phyloP scores from a whole-genome alignment of 2,888 invertebrate genomes.

The Megamerina dolium region DNA sequence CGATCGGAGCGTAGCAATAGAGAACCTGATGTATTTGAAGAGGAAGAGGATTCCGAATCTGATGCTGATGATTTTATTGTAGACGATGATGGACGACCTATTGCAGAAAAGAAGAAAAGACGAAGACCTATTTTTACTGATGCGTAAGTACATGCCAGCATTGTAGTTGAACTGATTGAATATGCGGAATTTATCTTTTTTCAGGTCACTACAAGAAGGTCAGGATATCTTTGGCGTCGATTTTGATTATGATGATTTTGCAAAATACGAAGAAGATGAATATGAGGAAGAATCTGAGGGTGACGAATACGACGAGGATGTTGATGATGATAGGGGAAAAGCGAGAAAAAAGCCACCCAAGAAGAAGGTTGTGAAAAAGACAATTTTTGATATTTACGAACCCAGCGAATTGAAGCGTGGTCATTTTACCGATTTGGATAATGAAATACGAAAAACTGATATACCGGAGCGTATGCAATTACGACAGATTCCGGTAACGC shows the following conservation, averaged over 20 bases:
- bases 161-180: background rate
- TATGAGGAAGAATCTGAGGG: constrained; percentile 71
- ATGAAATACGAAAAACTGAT: constrained; percentile 81
- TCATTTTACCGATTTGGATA: constrained; percentile 90
- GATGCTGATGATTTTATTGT: constrained; percentile 97
- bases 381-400: constrained; percentile 92
- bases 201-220: constrained; percentile 86
- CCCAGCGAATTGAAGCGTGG: constrained; percentile 95
- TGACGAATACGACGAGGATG: constrained; percentile 75
- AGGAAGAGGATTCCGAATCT: constrained; percentile 73
- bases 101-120: constrained; percentile 73
- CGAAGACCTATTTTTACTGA: constrained; percentile 78
- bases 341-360: constrained; percentile 69
- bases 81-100: constrained; percentile 87
- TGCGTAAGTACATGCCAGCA: constrained; percentile 72
- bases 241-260: constrained; percentile 89
- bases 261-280: constrained; percentile 74
- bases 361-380: constrained; percentile 67
- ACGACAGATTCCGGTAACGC: constrained; percentile 77
- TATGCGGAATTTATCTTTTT: constrained; percentile 11
- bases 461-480: constrained; percentile 90
- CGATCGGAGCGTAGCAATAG: constrained; percentile 65
- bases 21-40: constrained; percentile 53
- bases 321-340: constrained; percentile 59
- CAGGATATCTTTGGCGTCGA: constrained; percentile 99